These are phyloP conservation scores for Timema cristinae DNA, from an alignment of 2,888 invertebrate species.

Conservation along the genomic window DNA sequence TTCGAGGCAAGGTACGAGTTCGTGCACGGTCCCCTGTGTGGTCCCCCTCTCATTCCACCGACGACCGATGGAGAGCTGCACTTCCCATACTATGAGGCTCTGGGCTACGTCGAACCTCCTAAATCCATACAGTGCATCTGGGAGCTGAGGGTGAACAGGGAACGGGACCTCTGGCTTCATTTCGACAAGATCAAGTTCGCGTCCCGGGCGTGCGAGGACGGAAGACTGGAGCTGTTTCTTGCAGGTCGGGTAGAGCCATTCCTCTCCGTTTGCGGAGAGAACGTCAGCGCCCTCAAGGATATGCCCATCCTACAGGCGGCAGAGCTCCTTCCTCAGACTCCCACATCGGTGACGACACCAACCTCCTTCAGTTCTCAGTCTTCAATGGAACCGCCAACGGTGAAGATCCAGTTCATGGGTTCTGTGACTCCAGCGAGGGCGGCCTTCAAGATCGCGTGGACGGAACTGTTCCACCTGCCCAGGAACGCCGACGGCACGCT, in stretches of 20 bases:
- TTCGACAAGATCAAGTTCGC: constrained; percentile 75
- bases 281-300: constrained; percentile 74
- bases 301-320: constrained; percentile 75
- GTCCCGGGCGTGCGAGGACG: constrained; percentile 80
- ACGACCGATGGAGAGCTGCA: constrained; percentile 82
- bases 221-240: constrained; percentile 76
- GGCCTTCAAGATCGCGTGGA: constrained; percentile 86
- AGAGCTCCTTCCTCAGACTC: constrained; percentile 52
- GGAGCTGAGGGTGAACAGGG: constrained; percentile 76
- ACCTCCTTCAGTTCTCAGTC: not conserved
- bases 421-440: constrained; percentile 75
- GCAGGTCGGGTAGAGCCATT: constrained; percentile 70
- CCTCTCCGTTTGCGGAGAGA: constrained; percentile 79
- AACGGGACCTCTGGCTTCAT: constrained; percentile 81
- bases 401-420: constrained; percentile 46
- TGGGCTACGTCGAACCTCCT: constrained; percentile 50
- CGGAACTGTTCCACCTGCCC: constrained; percentile 80
- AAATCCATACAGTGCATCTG: constrained; percentile 64
- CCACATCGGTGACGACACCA: constrained; percentile 25
- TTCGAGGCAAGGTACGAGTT: constrained; percentile 87
- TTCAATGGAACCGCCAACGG: constrained; percentile 26
- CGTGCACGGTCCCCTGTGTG: constrained; percentile 83
- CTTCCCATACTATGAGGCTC: constrained; percentile 78
- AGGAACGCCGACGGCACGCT: constrained; percentile 76
- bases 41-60: constrained; percentile 74